Evolutionary conservation across 1,140 invertebrate genomes (phyloP), one percentile per base, ranked within the genome.

Genomic region (Drosophila mayri): DNA sequence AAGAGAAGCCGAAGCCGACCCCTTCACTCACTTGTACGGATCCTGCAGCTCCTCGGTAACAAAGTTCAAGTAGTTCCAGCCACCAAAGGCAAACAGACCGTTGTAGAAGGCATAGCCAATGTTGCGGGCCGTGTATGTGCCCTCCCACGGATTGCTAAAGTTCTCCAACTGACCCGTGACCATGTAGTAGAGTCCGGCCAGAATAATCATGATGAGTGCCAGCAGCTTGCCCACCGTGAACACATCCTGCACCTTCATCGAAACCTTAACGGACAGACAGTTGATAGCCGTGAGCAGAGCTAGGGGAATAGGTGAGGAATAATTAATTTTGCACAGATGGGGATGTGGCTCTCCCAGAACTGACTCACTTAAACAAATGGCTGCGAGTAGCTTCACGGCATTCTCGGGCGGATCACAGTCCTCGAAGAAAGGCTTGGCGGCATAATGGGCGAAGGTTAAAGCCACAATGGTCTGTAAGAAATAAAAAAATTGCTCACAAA

Each of bases 71-170:
- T 97, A 98, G 92, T 98, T 98, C 97, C 97, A 99, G 44, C 98
- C 98, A 52, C 98, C 97, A 93, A 99, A 99, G n/a, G 98, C 98
- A 94, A 99, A 99, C 1, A 99, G 94, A n/a, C 98, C 98, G 0
- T 97, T 97, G 93, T 98, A 99, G 84, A 98, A 98, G 0, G 97
- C 97, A 47, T 98, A 93, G 0, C 97, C 95, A 62, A 98, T 93
- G 54, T 93, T 94, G 0, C 93, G 93, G 4, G 94, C 90, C 40
- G 94, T 94, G 54, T 95, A 95, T 32, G 95, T 94, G 28, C 96
- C 95, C 65, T 96, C 95, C 92, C 97, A 98, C 1, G 96, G 86
- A 85, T 94, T 93, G 35, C 94, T 94, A 68, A 98, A 97, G 83
- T 97, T 95, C 73, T 97, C 94, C 71, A 75, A 76, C 88, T 93